A percentile compares a stretch with the other conserved stretches of the same genome.
These are phyloP conservation scores for Heliconius eleuchia DNA, from an alignment of 1,140 invertebrate genomes.

Conservation along the genomic window DNA sequence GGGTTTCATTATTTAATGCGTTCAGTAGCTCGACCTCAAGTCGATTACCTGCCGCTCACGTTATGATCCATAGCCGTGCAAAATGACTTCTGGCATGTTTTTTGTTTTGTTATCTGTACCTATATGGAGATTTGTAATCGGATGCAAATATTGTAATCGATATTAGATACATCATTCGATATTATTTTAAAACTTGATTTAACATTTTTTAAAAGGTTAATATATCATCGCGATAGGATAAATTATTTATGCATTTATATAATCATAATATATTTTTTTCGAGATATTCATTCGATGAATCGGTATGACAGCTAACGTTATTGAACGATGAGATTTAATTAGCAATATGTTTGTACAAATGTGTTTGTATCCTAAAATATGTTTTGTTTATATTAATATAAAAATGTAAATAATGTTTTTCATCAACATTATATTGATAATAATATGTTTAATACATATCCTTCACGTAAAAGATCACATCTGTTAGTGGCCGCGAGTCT, in stretches of 20 bases:
- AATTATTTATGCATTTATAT: not conserved
- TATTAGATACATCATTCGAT: slow-evolving; percentile 11
- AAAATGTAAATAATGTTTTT: not conserved
- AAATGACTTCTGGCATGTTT: slow-evolving; percentile 47
- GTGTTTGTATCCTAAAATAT: too few relatives aligned
- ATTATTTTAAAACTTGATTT: not conserved
- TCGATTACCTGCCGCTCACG: slow-evolving; percentile 55
- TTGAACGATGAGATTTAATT: not conserved
- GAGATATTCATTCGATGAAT: not conserved
- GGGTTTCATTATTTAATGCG: slow-evolving; percentile 59
- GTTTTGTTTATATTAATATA: too few relatives aligned
- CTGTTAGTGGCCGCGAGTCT: slow-evolving; percentile 75
- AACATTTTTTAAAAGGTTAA: not conserved
- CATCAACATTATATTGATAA: slow-evolving; percentile 35
- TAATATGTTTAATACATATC: slow-evolving; percentile 65
- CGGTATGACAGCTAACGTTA: not conserved
- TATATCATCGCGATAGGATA: not conserved
- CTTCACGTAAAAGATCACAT: slow-evolving; percentile 80
- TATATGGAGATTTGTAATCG: slow-evolving; percentile 17
- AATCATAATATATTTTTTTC: not conserved
- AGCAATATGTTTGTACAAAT: not conserved
- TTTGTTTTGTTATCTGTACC: slow-evolving; percentile 8
- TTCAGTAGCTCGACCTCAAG: slow-evolving; percentile 53
- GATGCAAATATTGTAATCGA: slow-evolving; percentile 17
- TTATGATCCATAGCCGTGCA: slow-evolving; percentile 41